A percentile compares a stretch with the other conserved stretches of the same genome.
These are phyloP conservation scores for Tauraco hartlaubi DNA, from an alignment of 2,797 vertebrate species.

Conservation along the genomic window DNA sequence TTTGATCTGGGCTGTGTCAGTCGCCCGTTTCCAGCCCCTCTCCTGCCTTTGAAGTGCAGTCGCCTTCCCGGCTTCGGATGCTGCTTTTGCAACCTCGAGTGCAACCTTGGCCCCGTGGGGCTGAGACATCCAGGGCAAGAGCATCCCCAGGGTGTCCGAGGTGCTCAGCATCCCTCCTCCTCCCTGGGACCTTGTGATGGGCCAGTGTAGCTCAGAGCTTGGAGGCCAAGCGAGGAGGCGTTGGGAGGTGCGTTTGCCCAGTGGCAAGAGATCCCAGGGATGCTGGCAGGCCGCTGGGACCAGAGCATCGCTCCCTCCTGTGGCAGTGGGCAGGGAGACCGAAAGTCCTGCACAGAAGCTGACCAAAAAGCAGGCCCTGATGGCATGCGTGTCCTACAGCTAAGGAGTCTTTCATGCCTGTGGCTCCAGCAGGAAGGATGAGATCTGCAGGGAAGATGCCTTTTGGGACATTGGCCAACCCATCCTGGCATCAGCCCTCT, in stretches of 20 bases:
- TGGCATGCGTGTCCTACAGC: background rate
- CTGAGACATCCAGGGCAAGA: background rate
- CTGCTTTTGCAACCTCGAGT: background rate
- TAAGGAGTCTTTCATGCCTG: background rate
- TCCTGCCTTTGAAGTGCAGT: constrained; percentile 67
- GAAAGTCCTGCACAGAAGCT: background rate
- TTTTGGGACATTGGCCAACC: background rate
- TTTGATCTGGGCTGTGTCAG: constrained; percentile 77
- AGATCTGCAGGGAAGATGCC: background rate
- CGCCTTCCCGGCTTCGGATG: background rate
- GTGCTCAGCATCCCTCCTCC: background rate
- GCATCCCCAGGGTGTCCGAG: background rate
- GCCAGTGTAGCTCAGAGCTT: fast-evolving
- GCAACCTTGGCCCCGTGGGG: background rate
- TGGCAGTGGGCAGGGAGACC: background rate
- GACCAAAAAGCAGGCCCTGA: background rate
- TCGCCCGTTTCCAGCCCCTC: constrained; percentile 58
- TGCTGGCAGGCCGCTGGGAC: background rate
- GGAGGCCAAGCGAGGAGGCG: background rate
- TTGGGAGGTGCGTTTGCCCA: background rate
- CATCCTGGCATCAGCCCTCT: background rate
- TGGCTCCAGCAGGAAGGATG: background rate
- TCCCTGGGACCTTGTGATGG: background rate
- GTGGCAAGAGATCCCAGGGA: background rate
- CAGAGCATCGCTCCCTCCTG: background rate